Base-by-base conservation (phyloP, 2,888 invertebrate genomes). In the Belgica antarctica region DNA sequence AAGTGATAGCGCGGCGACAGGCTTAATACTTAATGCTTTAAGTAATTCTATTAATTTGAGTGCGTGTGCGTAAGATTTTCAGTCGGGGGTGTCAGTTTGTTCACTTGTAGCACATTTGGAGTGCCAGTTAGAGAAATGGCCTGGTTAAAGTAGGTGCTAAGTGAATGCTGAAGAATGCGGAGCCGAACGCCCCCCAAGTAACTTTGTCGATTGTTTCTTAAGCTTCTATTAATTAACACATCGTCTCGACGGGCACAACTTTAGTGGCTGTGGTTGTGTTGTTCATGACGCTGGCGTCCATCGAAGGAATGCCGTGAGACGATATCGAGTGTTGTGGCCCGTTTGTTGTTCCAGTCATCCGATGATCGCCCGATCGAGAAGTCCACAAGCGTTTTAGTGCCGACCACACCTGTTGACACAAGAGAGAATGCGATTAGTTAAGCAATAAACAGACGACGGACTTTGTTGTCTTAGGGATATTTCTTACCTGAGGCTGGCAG, bases 301-400 rank as follows among this genome's bases (percentile, higher is more conserved):
- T 86, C 36, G 92, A 92, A 70, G 91, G 91, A 79, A 89, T 82
- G 71, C 90, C 91, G 80, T 92, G 90, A 72, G 90, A 90, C 74
- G 87, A 88, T 71, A 86, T 85, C 71, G 90, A 90, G 79, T 87
- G 87, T 77, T 86, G 85, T 72, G 86, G 85, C 1, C 85, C 86
- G 72, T 86, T 86, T 69, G 85, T 85, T 22, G 85, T 83, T 73
- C 78, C 78, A 74, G 79, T 81, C 68, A 79, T 79, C 73, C 83
- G 82, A 72, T 83, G 81, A 73, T 83, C 80, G 22, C 52, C 22
- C 71, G 83, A 81, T 72, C 83, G 81, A 73, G 84, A 83, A 75
- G 86, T 87, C 82, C 86, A 86, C 73, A 87, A 80, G 71, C 88
- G 81, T 76, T 87, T 87, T 31, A 87, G 81, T 47, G 88, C 87